phyloP scores from a whole-genome alignment of 2,888 invertebrate species.

The Pterostichus niger region DNA sequence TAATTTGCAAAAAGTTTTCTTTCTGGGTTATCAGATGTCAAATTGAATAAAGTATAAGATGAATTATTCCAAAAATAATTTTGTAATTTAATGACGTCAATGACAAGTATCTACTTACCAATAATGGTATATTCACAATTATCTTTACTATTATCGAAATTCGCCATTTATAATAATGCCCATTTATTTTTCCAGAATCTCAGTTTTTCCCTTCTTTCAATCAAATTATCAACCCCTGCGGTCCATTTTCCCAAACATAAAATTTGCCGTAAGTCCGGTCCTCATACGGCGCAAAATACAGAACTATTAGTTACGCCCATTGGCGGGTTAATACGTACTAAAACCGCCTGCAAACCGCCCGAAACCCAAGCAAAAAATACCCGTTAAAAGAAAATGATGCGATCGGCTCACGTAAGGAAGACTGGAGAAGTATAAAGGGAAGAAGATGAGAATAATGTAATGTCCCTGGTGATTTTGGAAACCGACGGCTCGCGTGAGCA shows the following conservation, averaged over 20 bases:
- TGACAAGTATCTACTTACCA: too few relatives aligned
- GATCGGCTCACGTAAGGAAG: conserved; percentile 22
- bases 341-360: conserved; percentile 4
- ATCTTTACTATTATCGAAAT: too few relatives aligned
- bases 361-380: conserved; percentile 37
- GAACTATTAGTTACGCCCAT: conserved; percentile 55
- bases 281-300: conserved; percentile 39
- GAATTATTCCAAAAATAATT: too few relatives aligned
- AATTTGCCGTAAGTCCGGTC: conserved; percentile 28
- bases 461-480: conserved; percentile 40
- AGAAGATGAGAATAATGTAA: conserved; percentile 51
- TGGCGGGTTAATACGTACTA: conserved; percentile 51
- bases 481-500: conserved; percentile 23
- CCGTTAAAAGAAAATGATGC: conserved; percentile 46
- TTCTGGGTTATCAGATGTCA: too few relatives aligned
- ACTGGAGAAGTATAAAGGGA: conserved; percentile 9
- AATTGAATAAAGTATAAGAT: too few relatives aligned
- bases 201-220: conserved; percentile 4
- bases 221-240: conserved; percentile 29
- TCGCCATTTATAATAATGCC: neutral
- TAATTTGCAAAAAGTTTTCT: too few relatives aligned
- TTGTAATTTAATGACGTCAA: too few relatives aligned
- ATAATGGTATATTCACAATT: too few relatives aligned
- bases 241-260: conserved; percentile 30
- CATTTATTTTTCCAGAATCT: neutral